Percentiles rank a stretch among this genome's conserved stretches.
These are phyloP conservation scores for Addax nasomaculatus DNA, from an alignment of 2,113 vertebrate genomes.

Conservation along the genomic window DNA sequence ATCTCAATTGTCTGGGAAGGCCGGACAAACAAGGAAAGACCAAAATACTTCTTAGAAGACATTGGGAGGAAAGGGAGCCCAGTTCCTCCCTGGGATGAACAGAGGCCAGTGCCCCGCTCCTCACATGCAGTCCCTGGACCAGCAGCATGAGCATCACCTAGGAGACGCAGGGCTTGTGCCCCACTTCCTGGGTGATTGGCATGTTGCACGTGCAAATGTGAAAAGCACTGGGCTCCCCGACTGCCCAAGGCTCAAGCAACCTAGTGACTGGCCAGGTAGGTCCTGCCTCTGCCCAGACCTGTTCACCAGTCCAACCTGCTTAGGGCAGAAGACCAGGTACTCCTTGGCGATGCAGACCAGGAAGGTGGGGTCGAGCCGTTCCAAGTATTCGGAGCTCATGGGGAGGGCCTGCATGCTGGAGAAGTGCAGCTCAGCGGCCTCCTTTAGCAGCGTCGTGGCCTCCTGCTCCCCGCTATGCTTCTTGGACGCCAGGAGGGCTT, in stretches of 20 bases:
- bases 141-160: background rate
- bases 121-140: background rate
- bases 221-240: background rate
- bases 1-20: background rate
- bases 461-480: conserved; percentile 65
- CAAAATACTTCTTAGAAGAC: background rate
- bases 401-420: conserved; percentile 72
- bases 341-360: conserved; percentile 78
- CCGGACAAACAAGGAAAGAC: background rate
- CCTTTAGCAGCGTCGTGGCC: conserved; percentile 67
- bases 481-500: conserved; percentile 75
- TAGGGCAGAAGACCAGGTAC: conserved; percentile 77
- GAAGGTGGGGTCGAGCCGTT: conserved; percentile 80
- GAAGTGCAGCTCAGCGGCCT: conserved; percentile 79
- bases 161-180: background rate
- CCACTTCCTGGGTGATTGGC: background rate
- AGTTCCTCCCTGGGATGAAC: background rate
- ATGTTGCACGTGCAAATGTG: background rate
- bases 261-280: background rate
- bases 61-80: background rate
- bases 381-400: conserved; percentile 79
- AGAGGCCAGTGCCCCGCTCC: background rate
- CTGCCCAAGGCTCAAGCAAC: background rate
- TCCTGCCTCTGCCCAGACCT: background rate
- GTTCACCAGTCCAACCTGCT: conserved; percentile 64